A percentile compares a stretch with the other conserved stretches of the same genome.
These are phyloP conservation scores for Zhuqinia jingwanae DNA, from an alignment of 2,888 invertebrate genomes.

Conservation along the genomic window DNA sequence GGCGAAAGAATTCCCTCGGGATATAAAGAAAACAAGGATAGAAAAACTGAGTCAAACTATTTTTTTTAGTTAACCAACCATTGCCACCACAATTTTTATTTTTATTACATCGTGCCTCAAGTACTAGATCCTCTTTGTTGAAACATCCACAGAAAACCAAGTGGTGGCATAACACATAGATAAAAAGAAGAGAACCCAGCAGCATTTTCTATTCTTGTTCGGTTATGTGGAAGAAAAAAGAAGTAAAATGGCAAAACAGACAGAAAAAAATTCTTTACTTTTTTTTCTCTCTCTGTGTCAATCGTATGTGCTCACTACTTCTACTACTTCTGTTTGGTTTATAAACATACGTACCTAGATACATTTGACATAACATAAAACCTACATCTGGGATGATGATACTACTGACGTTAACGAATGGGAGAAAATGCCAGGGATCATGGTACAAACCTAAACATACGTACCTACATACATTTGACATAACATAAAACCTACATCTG, in stretches of 20 bases:
- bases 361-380: too few species aligned
- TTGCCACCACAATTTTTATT: not conserved
- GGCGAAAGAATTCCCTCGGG: not conserved
- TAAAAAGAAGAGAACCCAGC: not conserved
- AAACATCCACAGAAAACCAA: too few species aligned
- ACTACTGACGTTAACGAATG: constrained; percentile 34
- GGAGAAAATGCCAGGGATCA: constrained; percentile 37
- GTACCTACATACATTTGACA: constrained; percentile 13
- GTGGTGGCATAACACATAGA: not conserved
- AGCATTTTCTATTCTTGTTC: not conserved
- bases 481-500: too few species aligned
- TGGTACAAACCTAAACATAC: not conserved
- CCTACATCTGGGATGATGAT: too few species aligned
- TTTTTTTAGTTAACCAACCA: not conserved
- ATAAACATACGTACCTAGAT: not conserved
- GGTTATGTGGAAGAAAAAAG: not conserved
- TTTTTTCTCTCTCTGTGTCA: not conserved
- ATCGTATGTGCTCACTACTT: not conserved
- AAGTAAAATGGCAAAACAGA: not conserved
- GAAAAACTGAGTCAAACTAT: constrained; percentile 3
- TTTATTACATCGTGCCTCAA: not conserved
- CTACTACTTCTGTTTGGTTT: too few species aligned
- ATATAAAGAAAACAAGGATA: not conserved
- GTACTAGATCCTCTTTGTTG: too few species aligned
- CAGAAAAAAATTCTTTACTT: not conserved